Base-by-base conservation (phyloP, 1,140 invertebrate species). In the Bombus huntii region DNA sequence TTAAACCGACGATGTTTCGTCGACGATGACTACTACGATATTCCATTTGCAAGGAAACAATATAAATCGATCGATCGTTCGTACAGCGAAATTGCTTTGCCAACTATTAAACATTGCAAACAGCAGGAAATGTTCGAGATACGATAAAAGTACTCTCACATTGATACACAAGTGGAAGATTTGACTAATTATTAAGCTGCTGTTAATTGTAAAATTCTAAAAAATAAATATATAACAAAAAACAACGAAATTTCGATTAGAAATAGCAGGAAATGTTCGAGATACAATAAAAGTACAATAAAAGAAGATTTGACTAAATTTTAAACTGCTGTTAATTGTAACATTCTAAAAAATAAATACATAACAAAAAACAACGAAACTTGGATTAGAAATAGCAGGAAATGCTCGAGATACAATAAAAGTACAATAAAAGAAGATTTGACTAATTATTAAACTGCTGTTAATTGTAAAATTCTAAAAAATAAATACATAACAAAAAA, bases 101-200 rank as follows among this genome's bases (percentile, higher is more conserved):
- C 47, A 12, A n/a, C 3, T 4, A 62, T 62, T 62, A 12, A 15
- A 22, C 15, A 37, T 34, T 34, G 18, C 5, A 34, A 22, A 25
- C 8, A 34, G 8, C 18, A 22, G 9, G 8, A 22, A 37, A 1
- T 1, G 9, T 22, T 25, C 6, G 12, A 31, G 6, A 31, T 31
- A 15, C 1, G 0, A 65, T 6, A n/a, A 31, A 65, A 65, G 6
- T 6, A 31, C 0, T 18, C 18, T 53, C 4, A 18, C 0, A 31
- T 18, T 53, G 0, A 15, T 0, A 31, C 0, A 31, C 2, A 15
- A 6, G n/a, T 0, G 2, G 0, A 31, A 8, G 28, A 12, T n/a
- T 62, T n/a, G 3, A n/a, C 28, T 28, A 12, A 62, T 62, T n/a
- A 13, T 62, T 10, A 4, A 62, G 0, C 59, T n/a, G 1, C 10